Conservation (phyloP, 2,113 vertebrate genomes). For the Macquaria australasica region DNA sequence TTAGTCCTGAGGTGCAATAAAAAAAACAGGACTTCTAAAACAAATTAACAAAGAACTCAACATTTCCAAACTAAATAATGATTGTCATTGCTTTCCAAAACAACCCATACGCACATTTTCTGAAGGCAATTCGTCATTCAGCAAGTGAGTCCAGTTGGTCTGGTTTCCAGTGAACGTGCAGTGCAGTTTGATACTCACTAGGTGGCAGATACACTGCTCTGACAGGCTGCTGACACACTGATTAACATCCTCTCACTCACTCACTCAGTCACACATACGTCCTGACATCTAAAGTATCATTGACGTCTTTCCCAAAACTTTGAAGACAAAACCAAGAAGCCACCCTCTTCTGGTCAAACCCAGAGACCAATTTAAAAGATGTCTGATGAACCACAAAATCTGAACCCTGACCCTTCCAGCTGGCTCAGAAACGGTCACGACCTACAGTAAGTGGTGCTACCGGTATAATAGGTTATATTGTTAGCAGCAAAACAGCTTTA, state of each 20-base stretch:
- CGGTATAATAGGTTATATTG: neutral
- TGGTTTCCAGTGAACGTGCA: neutral
- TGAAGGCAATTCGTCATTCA: neutral
- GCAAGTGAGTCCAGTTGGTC: neutral
- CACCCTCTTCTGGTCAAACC: neutral
- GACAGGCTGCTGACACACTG: neutral
- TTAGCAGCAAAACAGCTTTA: neutral
- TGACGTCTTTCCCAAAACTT: neutral
- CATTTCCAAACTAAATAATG: neutral
- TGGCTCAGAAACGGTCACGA: neutral
- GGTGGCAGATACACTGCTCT: conserved; percentile 6
- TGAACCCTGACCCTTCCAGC: neutral
- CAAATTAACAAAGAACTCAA: neutral
- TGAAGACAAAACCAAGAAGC: neutral
- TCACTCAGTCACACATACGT: neutral
- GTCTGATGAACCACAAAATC: neutral
- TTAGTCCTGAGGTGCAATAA: neutral
- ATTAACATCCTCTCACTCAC: neutral
- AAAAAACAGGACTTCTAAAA: neutral
- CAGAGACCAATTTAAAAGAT: neutral
- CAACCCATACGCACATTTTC: too few relatives aligned
- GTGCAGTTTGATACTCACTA: neutral
- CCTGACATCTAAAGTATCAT: too few relatives aligned
- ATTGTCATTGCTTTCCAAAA: too few relatives aligned
- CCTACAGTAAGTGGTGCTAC: neutral